Conservation (phyloP, 2,113 vertebrate species). For the Pomatorhinus ruficollis region DNA sequence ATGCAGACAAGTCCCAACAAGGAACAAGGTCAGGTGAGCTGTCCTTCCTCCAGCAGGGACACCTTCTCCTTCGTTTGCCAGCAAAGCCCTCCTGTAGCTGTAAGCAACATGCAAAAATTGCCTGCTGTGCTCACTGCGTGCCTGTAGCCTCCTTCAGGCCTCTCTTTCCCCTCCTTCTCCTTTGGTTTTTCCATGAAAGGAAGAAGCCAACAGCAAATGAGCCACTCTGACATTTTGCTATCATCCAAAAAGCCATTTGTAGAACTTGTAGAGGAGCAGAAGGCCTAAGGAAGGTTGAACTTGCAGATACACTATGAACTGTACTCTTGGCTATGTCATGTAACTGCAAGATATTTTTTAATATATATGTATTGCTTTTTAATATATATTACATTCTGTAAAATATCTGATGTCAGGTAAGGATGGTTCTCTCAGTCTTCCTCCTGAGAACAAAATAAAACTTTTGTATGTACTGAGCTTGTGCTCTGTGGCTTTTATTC, state of each 20-base stretch:
- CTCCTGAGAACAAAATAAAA: slow-evolving; percentile 68
- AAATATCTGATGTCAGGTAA: background rate
- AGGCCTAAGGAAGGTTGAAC: background rate
- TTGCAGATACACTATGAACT: background rate
- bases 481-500: background rate
- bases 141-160: background rate
- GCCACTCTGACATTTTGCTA: background rate
- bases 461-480: slow-evolving; percentile 7
- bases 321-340: slow-evolving; percentile 8
- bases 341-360: slow-evolving; percentile 23
- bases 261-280: background rate
- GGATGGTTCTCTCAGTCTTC: slow-evolving; percentile 6
- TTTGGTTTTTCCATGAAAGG: background rate
- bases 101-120: background rate
- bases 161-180: background rate
- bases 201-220: background rate
- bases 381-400: slow-evolving; percentile 62
- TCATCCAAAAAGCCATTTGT: background rate
- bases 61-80: background rate
- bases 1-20: background rate
- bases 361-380: background rate
- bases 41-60: background rate
- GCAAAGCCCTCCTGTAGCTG: background rate
- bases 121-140: background rate
- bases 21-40: background rate